These are phyloP conservation scores for Ashinkailepas kermadecensis DNA, from an alignment of 2,888 invertebrate species.

Conservation along the genomic window DNA sequence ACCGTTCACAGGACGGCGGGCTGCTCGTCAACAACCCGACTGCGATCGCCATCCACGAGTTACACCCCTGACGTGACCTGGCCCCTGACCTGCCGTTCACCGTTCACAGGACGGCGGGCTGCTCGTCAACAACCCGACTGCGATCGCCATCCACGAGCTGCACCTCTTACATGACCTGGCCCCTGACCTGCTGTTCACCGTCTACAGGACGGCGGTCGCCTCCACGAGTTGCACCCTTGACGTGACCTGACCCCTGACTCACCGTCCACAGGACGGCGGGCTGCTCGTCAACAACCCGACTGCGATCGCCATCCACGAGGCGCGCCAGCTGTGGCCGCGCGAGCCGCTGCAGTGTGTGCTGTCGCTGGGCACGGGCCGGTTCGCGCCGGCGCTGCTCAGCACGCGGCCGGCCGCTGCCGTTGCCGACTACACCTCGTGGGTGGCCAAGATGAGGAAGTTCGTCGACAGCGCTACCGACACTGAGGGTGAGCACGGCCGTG, in stretches of 20 bases:
- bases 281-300: constrained; percentile 82
- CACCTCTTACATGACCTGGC: too few relatives aligned
- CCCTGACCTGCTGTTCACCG: too few relatives aligned
- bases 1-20: too few relatives aligned
- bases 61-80: too few relatives aligned
- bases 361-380: constrained; percentile 66
- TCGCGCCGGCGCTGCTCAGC: constrained; percentile 38
- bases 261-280: constrained; percentile 60
- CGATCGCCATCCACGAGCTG: too few relatives aligned
- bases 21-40: too few relatives aligned
- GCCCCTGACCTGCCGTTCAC: too few relatives aligned
- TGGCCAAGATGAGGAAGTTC: constrained; percentile 48
- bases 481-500: constrained; percentile 52
- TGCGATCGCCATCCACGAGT: too few relatives aligned
- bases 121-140: too few relatives aligned
- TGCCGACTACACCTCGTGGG: constrained; percentile 37
- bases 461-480: constrained; percentile 80
- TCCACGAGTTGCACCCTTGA: too few relatives aligned
- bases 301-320: constrained; percentile 80
- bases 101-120: too few relatives aligned
- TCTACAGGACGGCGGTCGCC: too few relatives aligned
- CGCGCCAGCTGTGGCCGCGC: constrained; percentile 70
- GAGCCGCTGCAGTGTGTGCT: constrained; percentile 66
- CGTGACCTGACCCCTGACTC: not conserved
- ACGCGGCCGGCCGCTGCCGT: constrained; percentile 33